These are phyloP conservation scores for Caenorhabditis briggsae DNA, from an alignment of 1,140 invertebrate genomes.

Conservation along the genomic window DNA sequence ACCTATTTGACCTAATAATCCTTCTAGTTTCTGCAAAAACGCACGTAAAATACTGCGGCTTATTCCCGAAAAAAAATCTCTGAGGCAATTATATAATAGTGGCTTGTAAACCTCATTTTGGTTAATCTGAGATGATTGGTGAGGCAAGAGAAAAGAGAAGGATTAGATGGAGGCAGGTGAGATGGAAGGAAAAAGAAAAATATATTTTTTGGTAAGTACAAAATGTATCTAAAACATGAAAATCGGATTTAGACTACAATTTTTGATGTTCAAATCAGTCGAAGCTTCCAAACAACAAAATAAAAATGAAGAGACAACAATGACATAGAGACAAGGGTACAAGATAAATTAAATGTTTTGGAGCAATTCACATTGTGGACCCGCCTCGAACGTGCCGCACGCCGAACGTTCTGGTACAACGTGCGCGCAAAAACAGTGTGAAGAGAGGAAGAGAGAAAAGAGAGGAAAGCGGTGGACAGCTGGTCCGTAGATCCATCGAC, in stretches of 20 bases:
- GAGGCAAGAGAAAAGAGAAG: not conserved
- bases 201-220: not conserved
- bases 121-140: constrained; percentile 19
- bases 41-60: not conserved
- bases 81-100: not conserved
- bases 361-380: constrained; percentile 12
- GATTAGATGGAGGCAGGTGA: constrained; percentile 11
- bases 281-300: not conserved
- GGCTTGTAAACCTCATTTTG: not conserved
- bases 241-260: no score
- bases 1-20: no score
- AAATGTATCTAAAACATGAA: not conserved
- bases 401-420: constrained; percentile 40
- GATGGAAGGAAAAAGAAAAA: not conserved
- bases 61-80: not conserved
- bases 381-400: not conserved
- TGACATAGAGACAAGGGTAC: not conserved
- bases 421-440: constrained; percentile 53
- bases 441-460: not conserved
- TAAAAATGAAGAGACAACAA: constrained; percentile 1
- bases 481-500: constrained; percentile 45
- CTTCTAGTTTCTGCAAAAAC: not conserved
- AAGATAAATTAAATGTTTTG: constrained; percentile 50
- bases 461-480: constrained; percentile 35
- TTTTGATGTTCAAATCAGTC: no score